Percentiles rank a stretch among this genome's conserved stretches.
phyloP scores from a whole-genome alignment of 2,888 invertebrate genomes.

The Sisyra nigra region DNA sequence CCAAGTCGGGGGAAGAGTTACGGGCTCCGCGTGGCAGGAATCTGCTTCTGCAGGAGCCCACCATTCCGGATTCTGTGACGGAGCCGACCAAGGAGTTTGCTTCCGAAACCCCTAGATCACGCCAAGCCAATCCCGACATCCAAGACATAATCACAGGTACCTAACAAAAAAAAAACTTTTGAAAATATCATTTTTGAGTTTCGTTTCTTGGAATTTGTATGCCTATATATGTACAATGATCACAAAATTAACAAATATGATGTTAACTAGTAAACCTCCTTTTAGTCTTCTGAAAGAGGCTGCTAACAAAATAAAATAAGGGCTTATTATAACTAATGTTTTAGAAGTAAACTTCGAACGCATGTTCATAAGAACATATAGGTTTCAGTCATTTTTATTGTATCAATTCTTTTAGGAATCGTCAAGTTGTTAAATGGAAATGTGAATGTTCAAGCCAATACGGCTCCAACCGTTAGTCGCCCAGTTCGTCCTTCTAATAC shows the following conservation, averaged over 20 bases:
- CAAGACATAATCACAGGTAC: slow-evolving; percentile 65
- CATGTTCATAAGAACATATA: too few species aligned
- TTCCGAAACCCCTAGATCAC: slow-evolving; percentile 26
- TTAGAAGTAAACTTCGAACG: too few species aligned
- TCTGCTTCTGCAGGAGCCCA: slow-evolving; percentile 51
- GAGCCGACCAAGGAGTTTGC: slow-evolving; percentile 32
- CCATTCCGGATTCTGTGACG: slow-evolving; percentile 27
- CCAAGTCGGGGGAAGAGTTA: slow-evolving; percentile 52
- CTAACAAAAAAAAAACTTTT: not conserved
- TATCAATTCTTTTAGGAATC: slow-evolving; percentile 35
- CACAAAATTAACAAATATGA: too few species aligned
- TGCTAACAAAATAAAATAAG: too few species aligned
- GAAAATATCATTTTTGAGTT: too few species aligned
- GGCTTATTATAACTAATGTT: too few species aligned
- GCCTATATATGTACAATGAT: too few species aligned
- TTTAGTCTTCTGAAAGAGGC: too few species aligned
- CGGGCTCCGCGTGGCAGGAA: slow-evolving; percentile 57
- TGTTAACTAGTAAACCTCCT: too few species aligned
- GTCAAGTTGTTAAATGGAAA: slow-evolving; percentile 79
- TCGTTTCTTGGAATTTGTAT: too few species aligned
- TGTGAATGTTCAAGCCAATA: slow-evolving; percentile 68
- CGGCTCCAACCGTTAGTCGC: slow-evolving; percentile 38
- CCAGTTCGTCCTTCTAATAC: slow-evolving; percentile 52
- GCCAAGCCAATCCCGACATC: slow-evolving; percentile 59
- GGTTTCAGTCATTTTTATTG: not conserved